Percentiles rank a stretch among this genome's conserved stretches.
phyloP scores from a whole-genome alignment of 2,888 invertebrate species.

The Ceraclea dissimilis region DNA sequence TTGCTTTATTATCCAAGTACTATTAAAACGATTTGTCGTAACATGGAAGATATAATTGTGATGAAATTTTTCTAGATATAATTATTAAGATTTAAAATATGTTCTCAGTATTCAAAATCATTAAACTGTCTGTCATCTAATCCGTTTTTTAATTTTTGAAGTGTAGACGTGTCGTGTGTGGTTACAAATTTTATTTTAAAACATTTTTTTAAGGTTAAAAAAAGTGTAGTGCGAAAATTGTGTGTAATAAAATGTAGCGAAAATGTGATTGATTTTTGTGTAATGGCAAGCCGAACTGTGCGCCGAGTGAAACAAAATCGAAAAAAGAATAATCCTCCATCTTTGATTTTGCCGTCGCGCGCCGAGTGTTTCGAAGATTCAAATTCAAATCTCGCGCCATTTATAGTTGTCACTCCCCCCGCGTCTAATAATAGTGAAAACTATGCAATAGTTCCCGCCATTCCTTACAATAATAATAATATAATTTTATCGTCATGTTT shows the following conservation, averaged over 20 bases:
- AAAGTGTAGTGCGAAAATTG: neutral
- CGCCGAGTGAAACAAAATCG: slow-evolving; percentile 65
- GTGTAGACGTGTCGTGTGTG: neutral
- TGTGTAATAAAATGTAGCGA: neutral
- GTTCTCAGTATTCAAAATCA: neutral
- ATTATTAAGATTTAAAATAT: neutral
- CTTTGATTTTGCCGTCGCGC: slow-evolving; percentile 19
- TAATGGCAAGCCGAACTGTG: slow-evolving; percentile 62
- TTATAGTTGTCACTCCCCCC: slow-evolving; percentile 38
- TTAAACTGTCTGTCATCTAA: neutral
- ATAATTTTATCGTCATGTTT: neutral
- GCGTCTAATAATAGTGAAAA: slow-evolving; percentile 26
- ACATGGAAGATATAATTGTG: neutral
- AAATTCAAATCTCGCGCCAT: slow-evolving; percentile 28
- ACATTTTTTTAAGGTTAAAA: neutral
- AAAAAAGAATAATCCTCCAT: slow-evolving; percentile 33
- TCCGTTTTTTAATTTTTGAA: neutral
- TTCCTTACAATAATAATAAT: neutral
- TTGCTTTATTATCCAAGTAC: neutral
- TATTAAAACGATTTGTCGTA: neutral
- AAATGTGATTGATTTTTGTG: slow-evolving; percentile 27
- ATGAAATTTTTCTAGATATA: neutral
- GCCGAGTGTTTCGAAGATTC: slow-evolving; percentile 28
- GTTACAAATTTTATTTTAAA: neutral
- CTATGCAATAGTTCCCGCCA: slow-evolving; percentile 7